Base-by-base conservation (phyloP, 2,113 vertebrate genomes). In the Cricetomys ansorgei region DNA sequence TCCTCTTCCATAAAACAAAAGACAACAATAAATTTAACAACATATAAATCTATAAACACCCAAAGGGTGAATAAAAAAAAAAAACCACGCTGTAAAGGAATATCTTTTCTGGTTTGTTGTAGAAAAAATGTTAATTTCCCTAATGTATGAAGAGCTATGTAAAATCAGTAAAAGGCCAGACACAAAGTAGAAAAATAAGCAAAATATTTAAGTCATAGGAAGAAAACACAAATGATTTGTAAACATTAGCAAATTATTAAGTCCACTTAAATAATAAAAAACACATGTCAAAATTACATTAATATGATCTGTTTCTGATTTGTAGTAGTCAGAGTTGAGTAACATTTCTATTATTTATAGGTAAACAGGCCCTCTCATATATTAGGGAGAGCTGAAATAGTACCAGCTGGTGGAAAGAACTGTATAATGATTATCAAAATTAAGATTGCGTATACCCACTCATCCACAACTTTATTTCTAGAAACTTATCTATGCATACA, bases 1-100 rank as follows among this genome's bases (percentile, higher is more conserved):
- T 90, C 50, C 43, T 88, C n/a, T 88, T 69, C 25, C 15, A 65
- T 76, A 48, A 88, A 92, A 83, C 48, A 57, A 72, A 92, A 70
- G n/a, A 64, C 70, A 89, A 72, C 40, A 64, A 80, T 91, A 94
- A 76, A 94, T 88, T 94, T 62, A 96, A 89, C 29, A 55, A 57
- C 5, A 77, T 67, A 62, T 31, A 53, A 87, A 96, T 75, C 31
- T 75, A 76, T 77, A 84, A 95, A 88, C 7, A 95, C 12, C 91
- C 40, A 77, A 77, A 89, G 73, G 79, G 69, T 70, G 89, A 89
- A 77, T 89, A 23, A 83, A 83, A 83, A 80, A 40, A 1, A 11
- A 43, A 70, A 21, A 91, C 79, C 85, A n/a, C n/a, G 2, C 43
- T 15, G 23, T 75, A 75, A 75, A 45, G 43, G 12, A 75, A 75